Evolutionary conservation across 2,888 invertebrate species (phyloP).

Genomic region (Standfussiana lucernea): DNA sequence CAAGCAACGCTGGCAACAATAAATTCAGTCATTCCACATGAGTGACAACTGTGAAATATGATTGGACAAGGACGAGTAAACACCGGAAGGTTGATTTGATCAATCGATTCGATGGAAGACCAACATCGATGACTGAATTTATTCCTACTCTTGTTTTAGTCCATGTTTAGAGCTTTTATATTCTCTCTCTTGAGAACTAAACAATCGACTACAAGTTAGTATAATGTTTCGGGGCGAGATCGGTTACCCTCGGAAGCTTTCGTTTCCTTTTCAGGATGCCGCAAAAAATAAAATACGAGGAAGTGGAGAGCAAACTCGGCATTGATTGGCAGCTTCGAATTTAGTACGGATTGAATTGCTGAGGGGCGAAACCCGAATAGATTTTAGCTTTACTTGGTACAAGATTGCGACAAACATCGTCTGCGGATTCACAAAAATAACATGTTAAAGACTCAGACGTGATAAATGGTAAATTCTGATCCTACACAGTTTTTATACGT

Average conservation of each 20-base stretch:
- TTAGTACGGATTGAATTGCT: conserved; percentile 61
- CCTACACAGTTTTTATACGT: conserved; percentile 71
- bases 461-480: conserved; percentile 72
- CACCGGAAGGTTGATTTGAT: conserved; percentile 53
- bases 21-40: conserved; percentile 41
- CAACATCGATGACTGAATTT: conserved; percentile 28
- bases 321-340: conserved; percentile 66
- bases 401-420: conserved; percentile 34
- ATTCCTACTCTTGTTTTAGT: conserved; percentile 30
- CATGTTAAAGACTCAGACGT: conserved; percentile 42
- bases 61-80: conserved; percentile 53
- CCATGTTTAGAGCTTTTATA: conserved; percentile 34
- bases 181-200: conserved; percentile 16
- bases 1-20: conserved; percentile 38
- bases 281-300: conserved; percentile 58
- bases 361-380: conserved; percentile 27
- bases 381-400: conserved; percentile 47
- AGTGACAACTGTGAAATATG: conserved; percentile 56
- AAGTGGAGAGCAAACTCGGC: conserved; percentile 51
- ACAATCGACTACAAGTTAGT: conserved; percentile 41
- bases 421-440: conserved; percentile 33
- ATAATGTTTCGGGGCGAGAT: conserved; percentile 54
- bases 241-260: conserved; percentile 45
- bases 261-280: conserved; percentile 45
- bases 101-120: conserved; percentile 29